Evolutionary conservation across 37 sponge, comb jelly and placozoan genomes (phyloP).

Genomic region (Spongia lamella): DNA sequence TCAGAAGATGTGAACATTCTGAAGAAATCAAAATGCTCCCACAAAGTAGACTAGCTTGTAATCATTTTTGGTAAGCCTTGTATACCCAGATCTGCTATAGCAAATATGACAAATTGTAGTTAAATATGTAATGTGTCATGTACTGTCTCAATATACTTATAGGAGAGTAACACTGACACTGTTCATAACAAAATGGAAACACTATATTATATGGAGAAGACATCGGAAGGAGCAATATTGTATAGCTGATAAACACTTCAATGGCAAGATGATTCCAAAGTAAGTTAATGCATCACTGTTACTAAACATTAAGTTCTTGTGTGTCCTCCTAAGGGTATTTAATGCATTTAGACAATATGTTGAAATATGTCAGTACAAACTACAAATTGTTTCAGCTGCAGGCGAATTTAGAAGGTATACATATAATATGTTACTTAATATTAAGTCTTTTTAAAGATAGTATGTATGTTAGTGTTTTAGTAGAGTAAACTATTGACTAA

Average conservation of each 20-base stretch:
- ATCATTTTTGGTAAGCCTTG: constrained; percentile 4
- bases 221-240: constrained; percentile 12
- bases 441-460: too few relatives aligned
- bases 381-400: constrained; percentile 9
- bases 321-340: constrained; percentile 22
- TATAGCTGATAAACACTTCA: constrained; percentile 49
- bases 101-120: too few relatives aligned
- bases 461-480: too few relatives aligned
- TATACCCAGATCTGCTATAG: too few relatives aligned
- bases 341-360: constrained; percentile 22
- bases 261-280: constrained; percentile 39
- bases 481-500: too few relatives aligned
- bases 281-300: constrained; percentile 6
- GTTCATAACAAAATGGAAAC: constrained; percentile 16
- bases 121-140: too few relatives aligned
- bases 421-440: too few relatives aligned
- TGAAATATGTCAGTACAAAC: constrained; percentile 16
- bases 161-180: neutral
- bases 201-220: constrained; percentile 15
- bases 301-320: neutral
- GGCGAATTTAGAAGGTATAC: constrained; percentile 42
- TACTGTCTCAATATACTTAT: too few relatives aligned
- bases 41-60: constrained; percentile 30
- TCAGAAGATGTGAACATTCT: constrained; percentile 52
- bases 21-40: constrained; percentile 48